These are phyloP conservation scores for Amblyopsis rosae DNA, from an alignment of 2,113 vertebrate genomes.

Conservation along the genomic window DNA sequence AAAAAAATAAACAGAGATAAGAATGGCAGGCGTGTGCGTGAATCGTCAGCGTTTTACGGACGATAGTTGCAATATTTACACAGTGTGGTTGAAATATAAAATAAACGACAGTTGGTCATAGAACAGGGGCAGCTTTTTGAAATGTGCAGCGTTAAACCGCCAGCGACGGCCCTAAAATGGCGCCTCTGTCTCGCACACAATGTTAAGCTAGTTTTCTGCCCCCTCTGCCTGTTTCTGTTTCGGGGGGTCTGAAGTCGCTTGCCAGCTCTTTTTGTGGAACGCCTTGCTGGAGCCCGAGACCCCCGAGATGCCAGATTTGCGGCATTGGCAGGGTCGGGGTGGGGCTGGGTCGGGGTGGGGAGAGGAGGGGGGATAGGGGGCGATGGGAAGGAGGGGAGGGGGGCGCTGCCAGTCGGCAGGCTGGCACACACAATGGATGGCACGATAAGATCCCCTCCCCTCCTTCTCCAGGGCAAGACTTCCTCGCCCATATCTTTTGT, in stretches of 20 bases:
- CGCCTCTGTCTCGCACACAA: constrained; percentile 16
- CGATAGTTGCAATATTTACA: not conserved
- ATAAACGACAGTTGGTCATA: too few species aligned
- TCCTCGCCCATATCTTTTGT: constrained; percentile 74
- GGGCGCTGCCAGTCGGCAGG: constrained; percentile 69
- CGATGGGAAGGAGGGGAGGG: constrained; percentile 36
- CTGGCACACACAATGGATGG: constrained; percentile 74
- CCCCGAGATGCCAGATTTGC: constrained; percentile 40
- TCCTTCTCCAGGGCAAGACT: constrained; percentile 59
- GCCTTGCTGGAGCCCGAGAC: constrained; percentile 28
- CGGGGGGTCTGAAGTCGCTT: constrained; percentile 41
- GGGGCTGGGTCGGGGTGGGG: not conserved
- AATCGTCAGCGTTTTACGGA: not conserved
- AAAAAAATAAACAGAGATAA: not conserved
- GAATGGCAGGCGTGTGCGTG: not conserved
- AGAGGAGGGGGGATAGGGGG: not conserved
- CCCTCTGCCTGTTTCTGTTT: constrained; percentile 27
- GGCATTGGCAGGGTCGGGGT: not conserved
- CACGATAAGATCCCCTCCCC: constrained; percentile 66
- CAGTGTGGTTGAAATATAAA: not conserved
- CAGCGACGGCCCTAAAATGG: constrained; percentile 52
- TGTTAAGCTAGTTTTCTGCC: constrained; percentile 18
- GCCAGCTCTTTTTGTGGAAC: constrained; percentile 43
- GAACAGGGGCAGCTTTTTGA: too few species aligned
- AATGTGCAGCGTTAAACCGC: not conserved